Evolutionary conservation across 2,888 invertebrate species (phyloP).

Genomic region (Cataglyphis rosenhaueri): DNA sequence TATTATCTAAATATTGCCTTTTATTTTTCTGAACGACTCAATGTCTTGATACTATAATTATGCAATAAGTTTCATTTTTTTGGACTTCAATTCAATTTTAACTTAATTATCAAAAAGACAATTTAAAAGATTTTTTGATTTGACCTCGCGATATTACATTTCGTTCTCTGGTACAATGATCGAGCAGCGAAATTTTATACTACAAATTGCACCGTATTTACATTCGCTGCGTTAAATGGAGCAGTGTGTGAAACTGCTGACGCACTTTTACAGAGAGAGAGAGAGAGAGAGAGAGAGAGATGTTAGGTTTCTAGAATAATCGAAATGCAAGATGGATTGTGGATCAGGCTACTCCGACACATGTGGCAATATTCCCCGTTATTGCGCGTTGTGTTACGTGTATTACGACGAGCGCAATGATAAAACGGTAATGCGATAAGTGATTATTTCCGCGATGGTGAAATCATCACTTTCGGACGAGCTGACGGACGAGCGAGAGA

Average conservation of each 20-base stretch:
- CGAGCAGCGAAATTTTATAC: not conserved
- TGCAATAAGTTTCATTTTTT: not conserved
- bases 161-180: not conserved
- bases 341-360: not conserved
- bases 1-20: not conserved
- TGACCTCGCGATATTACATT: not conserved
- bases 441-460: slow-evolving; percentile 65
- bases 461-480: slow-evolving; percentile 19
- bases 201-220: slow-evolving; percentile 2
- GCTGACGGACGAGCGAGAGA: not conserved
- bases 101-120: not conserved
- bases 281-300: not conserved
- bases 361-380: not conserved
- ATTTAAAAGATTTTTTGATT: not conserved
- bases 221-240: slow-evolving; percentile 27
- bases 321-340: slow-evolving; percentile 31
- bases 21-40: not conserved
- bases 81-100: not conserved
- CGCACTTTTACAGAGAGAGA: not conserved
- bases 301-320: slow-evolving; percentile 6
- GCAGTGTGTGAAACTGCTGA: slow-evolving; percentile 38
- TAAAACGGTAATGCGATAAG: slow-evolving; percentile 62
- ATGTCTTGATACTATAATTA: not conserved
- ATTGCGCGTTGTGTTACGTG: slow-evolving; percentile 52
- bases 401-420: slow-evolving; percentile 33